phyloP scores from a whole-genome alignment of 2,888 invertebrate genomes.

The Miltochrista miniata region DNA sequence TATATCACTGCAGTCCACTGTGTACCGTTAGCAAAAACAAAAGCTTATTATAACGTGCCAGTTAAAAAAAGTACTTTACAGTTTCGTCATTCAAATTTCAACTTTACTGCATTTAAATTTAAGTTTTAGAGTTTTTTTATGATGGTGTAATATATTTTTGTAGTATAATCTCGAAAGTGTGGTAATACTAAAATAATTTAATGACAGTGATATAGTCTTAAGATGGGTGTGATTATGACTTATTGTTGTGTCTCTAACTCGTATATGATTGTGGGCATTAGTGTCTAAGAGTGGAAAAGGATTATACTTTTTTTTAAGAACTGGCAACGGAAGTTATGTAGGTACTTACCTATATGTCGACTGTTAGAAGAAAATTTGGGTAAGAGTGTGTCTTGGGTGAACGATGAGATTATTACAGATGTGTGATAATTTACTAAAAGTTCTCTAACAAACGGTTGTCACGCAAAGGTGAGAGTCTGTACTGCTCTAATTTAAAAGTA shows the following conservation, averaged over 20 bases:
- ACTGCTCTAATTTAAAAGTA: no score
- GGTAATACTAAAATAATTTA: constrained; percentile 55
- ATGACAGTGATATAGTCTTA: constrained; percentile 49
- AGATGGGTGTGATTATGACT: constrained; percentile 47
- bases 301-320: not conserved
- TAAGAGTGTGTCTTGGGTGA: not conserved
- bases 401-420: not conserved
- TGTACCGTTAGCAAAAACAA: constrained; percentile 55
- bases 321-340: not conserved
- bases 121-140: not conserved
- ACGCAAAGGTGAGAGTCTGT: not conserved
- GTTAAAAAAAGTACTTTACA: constrained; percentile 10
- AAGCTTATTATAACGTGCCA: constrained; percentile 26
- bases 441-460: not conserved
- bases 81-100: constrained; percentile 12
- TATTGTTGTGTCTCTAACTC: constrained; percentile 40
- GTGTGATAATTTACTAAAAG: not conserved
- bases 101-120: constrained; percentile 9
- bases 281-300: constrained; percentile 7
- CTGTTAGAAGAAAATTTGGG: constrained; percentile 1
- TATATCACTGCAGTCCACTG: constrained; percentile 32
- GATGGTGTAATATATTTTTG: not conserved
- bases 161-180: constrained; percentile 30
- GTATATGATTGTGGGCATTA: constrained; percentile 44
- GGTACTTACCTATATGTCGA: no score